A percentile compares a stretch with the other conserved stretches of the same genome.
phyloP scores from a whole-genome alignment of 2,888 invertebrate species.

The Achlya flavicornis region DNA sequence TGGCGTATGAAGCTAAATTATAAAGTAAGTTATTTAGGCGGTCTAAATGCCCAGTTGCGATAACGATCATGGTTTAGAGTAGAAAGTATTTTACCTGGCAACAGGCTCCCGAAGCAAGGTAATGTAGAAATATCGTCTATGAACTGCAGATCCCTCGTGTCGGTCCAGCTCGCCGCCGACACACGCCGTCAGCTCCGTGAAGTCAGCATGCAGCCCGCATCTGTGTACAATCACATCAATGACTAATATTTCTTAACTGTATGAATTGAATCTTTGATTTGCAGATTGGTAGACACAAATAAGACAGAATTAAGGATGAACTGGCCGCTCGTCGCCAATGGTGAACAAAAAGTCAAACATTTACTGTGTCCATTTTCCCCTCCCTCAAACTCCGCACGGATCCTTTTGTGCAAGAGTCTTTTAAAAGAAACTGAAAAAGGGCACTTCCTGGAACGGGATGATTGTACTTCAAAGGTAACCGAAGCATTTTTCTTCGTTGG shows the following conservation, averaged over 20 bases:
- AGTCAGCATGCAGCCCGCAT: slow-evolving; percentile 99
- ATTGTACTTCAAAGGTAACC: slow-evolving; percentile 5
- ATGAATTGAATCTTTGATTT: slow-evolving; percentile 15
- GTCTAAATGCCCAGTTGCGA: not conserved
- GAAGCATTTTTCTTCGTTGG: slow-evolving; percentile 1
- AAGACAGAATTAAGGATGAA: slow-evolving; percentile 1
- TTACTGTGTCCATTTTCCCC: not conserved
- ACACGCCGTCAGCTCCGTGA: slow-evolving; percentile 97
- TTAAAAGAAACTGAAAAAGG: not conserved
- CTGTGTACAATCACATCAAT: slow-evolving; percentile 37
- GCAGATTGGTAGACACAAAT: slow-evolving; percentile 4
- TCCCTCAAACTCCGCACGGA: not conserved
- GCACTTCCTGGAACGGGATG: not conserved
- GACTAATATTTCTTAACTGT: slow-evolving; percentile 19
- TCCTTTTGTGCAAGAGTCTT: not conserved
- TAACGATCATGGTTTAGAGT: not conserved
- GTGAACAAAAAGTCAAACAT: not conserved
- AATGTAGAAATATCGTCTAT: slow-evolving; percentile 97
- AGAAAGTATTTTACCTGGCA: slow-evolving; percentile 76
- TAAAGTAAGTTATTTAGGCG: not conserved
- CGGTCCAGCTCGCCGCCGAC: slow-evolving; percentile 96
- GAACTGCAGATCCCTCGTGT: slow-evolving; percentile 92
- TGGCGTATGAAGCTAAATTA: too few species aligned
- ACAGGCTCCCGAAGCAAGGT: slow-evolving; percentile 97
- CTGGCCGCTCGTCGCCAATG: slow-evolving; percentile 2